Evolutionary conservation across 2,888 invertebrate genomes (phyloP), one percentile per base, ranked within the genome.

Genomic region (Torymus auratus): DNA sequence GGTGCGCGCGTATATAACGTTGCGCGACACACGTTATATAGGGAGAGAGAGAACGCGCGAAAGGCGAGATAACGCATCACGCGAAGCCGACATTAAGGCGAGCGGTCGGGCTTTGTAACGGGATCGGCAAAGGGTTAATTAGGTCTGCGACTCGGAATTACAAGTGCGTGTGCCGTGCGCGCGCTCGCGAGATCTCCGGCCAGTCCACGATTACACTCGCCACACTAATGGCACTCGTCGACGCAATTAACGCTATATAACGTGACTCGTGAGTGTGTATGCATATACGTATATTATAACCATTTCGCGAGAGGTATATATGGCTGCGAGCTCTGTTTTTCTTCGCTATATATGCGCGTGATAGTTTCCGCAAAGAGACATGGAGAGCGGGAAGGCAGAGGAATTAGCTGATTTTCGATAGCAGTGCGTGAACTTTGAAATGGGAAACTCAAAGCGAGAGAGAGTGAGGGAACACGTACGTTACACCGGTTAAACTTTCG

Each of bases 121-220:
- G 55, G 70, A 78, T 79, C 79, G 71, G 50, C 79, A 82, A 82
- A 82, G 81, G 82, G 80, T 75, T 83, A 78, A 83, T 83, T 83
- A 82, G 70, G 76, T 70, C 77, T n/a, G n/a, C 74, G 74, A 68
- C 68, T 74, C 64, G 41, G 65, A 78, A 78, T 78, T 82, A 82
- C 76, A 75, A 72, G 70, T 67, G 77, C 79, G 58, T 4, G 15
- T 13, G 41, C 41, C 41, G 7, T 41, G 41, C 41, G 41, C 41
- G 41, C 41, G 41, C 41, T 41, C 41, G 41, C 41, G 41, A 41
- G 41, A 41, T 41, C 41, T 5, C 41, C 41, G 41, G 7, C 7
- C 41, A 41, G 41, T 41, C 41, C 41, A 41, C 41, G 41, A 41
- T 41, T 41, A 41, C 41, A 7, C 41, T 41, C 7, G 7, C 41